Evolutionary conservation across 1,140 invertebrate genomes (phyloP), one percentile per base, ranked within the genome.

Genomic region (Drosophila ironensis): DNA sequence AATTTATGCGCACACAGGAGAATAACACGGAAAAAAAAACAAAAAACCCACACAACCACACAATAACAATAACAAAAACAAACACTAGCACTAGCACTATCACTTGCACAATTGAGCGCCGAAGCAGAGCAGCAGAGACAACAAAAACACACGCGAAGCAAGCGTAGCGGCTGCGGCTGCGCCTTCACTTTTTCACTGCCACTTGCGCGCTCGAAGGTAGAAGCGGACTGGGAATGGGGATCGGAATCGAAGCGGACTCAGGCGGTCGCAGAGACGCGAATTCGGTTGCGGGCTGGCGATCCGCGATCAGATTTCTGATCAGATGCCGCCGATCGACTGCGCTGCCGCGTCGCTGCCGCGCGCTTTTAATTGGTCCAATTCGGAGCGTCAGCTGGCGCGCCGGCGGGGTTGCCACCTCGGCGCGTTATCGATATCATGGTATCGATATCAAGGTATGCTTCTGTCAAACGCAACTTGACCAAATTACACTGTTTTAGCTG

Each of bases 121-220:
- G 33, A 37, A 8, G 47, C 20, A 25, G 14, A 76, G 47, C 40
- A 60, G 57, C 25, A 33, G 25, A 30, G 68, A 22, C 52, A 53
- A 24, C 16, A 30, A 35, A 42, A 44, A n/a, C n/a, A n/a, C n/a
- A 28, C 51, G 30, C 40, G 40, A 12, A n/a, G 8, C 40, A 12
- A 9, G 9, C 19, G 66, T 17, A 33, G 47, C 71, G 44, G 50
- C 77, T 82, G 76, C 76, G 77, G 42, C 76, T 80, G 78, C 76
- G 78, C 76, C 46, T 60, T 81, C 20, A 42, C 59, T 64, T 59
- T 74, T 66, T 40, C 56, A n/a, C 33, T 38, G 22, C 9, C 12
- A 47, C n/a, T n/a, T n/a, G n/a, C n/a, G n/a, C n/a, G n/a, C n/a
- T n/a, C n/a, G n/a, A n/a, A n/a, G n/a, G n/a, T n/a, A n/a, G n/a